Evolutionary conservation across 2,797 vertebrate genomes (phyloP), one percentile per base, ranked within the genome.

Genomic region (Catharus ustulatus): DNA sequence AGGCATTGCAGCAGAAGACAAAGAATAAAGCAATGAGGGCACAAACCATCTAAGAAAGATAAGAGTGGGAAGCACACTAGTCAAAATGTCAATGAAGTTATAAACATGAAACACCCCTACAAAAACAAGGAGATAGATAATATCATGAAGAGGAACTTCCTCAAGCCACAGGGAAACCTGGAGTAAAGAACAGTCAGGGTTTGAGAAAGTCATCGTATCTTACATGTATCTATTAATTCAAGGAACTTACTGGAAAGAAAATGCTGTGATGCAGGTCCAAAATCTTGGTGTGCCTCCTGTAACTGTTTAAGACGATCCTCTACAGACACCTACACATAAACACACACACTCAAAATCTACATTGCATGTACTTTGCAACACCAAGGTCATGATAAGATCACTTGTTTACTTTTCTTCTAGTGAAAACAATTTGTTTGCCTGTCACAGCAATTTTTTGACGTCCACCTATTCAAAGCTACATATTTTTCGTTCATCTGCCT

Each of bases 211-310:
- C 1, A 1, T 43, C 16, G 4, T 24, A 17, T 51, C 19, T 84
- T 30, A 48, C 5, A 81, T 11, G 3, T 4, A 38, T 30, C 57
- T n/a, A 48, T 54, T 64, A 81, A 89, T 72, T 68, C n/a, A 62
- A 75, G 48, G 48, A 96, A 98, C 99, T 98, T 98, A 99, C 99
- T 98, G 93, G 99, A 99, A 94, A 99, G 98, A 97, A 99, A 99
- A 97, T 99, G 99, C 95, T 99, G 99, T 38, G 99, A 99, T 63
- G 98, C 98, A 57, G 99, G 99, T 86, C 99, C 99, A 90, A 99
- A 99, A 97, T 99, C 99, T 97, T 98, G 95, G 90, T 99, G 99
- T 71, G 99, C 99, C 97, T 99, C 99, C 85, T 99, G 99, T 74
- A 99, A 98, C 62, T 98, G 98, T 92, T 99, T 99, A 97, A 99